Base-by-base conservation (phyloP, 35 echinoderm and acorn worm species). In the Apostichopus japonicus region DNA sequence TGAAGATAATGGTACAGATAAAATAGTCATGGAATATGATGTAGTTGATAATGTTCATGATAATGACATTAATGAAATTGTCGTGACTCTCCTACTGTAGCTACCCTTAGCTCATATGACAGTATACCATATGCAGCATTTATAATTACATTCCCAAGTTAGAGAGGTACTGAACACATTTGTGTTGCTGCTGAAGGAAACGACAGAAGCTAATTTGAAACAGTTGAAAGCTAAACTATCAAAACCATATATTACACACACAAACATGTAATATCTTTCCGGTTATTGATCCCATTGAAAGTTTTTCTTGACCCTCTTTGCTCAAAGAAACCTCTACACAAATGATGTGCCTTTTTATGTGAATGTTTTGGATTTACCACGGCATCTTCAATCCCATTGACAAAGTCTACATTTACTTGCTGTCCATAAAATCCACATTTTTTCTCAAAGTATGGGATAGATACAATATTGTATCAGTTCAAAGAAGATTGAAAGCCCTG, bases 381-480 rank as follows among this genome's bases (percentile, higher is more conserved):
- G 16, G 21, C 44, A 92, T 17, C 79, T 92, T 82, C 91, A 92
- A 56, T 79, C 91, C 23, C 3, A 59, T 10, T 92, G 81, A 54
- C 33, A 81, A 19, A 79, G 83, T 21, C 81, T 92, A n/a, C 78
- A 81, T 70, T 82, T 92, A 25, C 77, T 81, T 71, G 91, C 77
- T 53, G 59, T 92, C 23, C 23, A 78, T 91, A 25, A 78, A 91
- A 25, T 79, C 25, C 55, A 24, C 77, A 80, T 22, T 70, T 19
- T 19, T 92, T 4, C 33, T 81, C 91, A 65, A 92, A 92, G 62
- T 72, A 92, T 92, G 91, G 91, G 54, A 83, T 92, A 19, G 77
- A 92, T 54, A 80, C 25, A 65, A 81, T 81, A 25, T 23, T 92
- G 16, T 56, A 79, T 82, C 77, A 81, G 1, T 61, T 92, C 54